A percentile compares a stretch with the other conserved stretches of the same genome.
phyloP scores from a whole-genome alignment of 2,113 vertebrate species.

The Cynoglossus semilaevis region DNA sequence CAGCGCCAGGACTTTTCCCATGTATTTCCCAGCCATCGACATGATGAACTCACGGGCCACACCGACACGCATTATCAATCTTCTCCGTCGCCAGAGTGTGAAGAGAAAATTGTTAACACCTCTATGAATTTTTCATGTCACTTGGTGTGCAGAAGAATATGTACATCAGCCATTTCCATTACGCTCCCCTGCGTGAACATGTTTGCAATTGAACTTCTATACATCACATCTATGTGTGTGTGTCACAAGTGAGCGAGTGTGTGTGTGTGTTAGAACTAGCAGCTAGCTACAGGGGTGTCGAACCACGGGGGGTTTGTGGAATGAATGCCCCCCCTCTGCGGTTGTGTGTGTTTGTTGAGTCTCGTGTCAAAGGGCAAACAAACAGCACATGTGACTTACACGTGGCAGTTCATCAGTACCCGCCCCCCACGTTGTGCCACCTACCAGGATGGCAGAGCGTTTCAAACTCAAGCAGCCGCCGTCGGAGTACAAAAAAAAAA shows the following conservation, averaged over 20 bases:
- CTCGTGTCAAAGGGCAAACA: slow-evolving; percentile 45
- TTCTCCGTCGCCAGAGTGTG: slow-evolving; percentile 3
- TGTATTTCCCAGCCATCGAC: not conserved
- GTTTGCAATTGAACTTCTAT: slow-evolving; percentile 36
- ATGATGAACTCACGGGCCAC: slow-evolving; percentile 43
- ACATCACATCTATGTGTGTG: slow-evolving; percentile 27
- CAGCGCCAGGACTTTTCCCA: slow-evolving; percentile 12
- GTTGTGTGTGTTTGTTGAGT: slow-evolving; percentile 25
- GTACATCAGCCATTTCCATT: slow-evolving; percentile 46
- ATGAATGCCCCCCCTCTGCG: slow-evolving; percentile 60
- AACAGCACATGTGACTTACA: slow-evolving; percentile 29
- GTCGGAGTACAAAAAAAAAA: slow-evolving; percentile 7
- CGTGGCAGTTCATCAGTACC: slow-evolving; percentile 32
- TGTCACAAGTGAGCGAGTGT: too few species aligned
- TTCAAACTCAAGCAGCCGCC: slow-evolving; percentile 25
- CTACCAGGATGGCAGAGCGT: slow-evolving; percentile 26
- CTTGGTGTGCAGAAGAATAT: slow-evolving; percentile 23
- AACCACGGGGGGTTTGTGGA: slow-evolving; percentile 55
- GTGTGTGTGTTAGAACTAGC: slow-evolving; percentile 50
- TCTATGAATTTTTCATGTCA: slow-evolving; percentile 53
- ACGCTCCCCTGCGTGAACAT: slow-evolving; percentile 34
- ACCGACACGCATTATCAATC: slow-evolving; percentile 35
- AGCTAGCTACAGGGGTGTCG: slow-evolving; percentile 52
- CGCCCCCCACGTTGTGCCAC: slow-evolving; percentile 26
- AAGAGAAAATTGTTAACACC: slow-evolving; percentile 21